Evolutionary conservation across 2,113 vertebrate species (phyloP).

Genomic region (Meriones unguiculatus): DNA sequence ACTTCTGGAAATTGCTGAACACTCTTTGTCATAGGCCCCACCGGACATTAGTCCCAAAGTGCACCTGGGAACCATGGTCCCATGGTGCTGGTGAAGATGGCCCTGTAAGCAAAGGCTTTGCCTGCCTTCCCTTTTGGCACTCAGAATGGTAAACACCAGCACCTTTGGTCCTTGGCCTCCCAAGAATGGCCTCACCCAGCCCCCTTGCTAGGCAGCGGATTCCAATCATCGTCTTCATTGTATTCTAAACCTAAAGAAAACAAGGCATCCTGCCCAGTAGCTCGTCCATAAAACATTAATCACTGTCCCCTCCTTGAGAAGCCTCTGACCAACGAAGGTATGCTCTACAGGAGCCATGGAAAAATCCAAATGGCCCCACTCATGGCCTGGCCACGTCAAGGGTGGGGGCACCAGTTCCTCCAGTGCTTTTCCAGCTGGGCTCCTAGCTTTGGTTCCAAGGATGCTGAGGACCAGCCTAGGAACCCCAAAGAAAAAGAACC

Average conservation of each 20-base stretch:
- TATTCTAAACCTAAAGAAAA: slow-evolving; percentile 82
- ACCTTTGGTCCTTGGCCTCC: background rate
- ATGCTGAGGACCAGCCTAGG: background rate
- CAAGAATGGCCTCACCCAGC: background rate
- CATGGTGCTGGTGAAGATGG: background rate
- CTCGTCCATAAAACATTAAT: slow-evolving; percentile 82
- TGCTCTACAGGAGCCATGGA: slow-evolving; percentile 66
- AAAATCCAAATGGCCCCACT: slow-evolving; percentile 69
- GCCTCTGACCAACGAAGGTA: slow-evolving; percentile 65
- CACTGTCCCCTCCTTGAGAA: slow-evolving; percentile 69
- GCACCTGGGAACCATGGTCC: background rate
- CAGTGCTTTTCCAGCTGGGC: slow-evolving; percentile 73
- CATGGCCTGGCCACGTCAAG: background rate
- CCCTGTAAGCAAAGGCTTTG: background rate
- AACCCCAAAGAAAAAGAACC: background rate
- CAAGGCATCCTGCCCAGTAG: slow-evolving; percentile 73
- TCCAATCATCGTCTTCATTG: slow-evolving; percentile 81
- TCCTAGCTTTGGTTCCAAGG: background rate
- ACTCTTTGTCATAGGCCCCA: background rate
- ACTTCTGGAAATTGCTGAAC: background rate
- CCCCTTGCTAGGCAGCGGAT: slow-evolving; percentile 52
- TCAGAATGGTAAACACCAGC: background rate
- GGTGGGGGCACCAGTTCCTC: slow-evolving; percentile 56
- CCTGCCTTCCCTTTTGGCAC: background rate
- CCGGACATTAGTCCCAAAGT: background rate